A percentile compares a stretch with the other conserved stretches of the same genome.
Conservation (phyloP, 2,888 invertebrate species). For the Ectemnius cavifrons region DNA sequence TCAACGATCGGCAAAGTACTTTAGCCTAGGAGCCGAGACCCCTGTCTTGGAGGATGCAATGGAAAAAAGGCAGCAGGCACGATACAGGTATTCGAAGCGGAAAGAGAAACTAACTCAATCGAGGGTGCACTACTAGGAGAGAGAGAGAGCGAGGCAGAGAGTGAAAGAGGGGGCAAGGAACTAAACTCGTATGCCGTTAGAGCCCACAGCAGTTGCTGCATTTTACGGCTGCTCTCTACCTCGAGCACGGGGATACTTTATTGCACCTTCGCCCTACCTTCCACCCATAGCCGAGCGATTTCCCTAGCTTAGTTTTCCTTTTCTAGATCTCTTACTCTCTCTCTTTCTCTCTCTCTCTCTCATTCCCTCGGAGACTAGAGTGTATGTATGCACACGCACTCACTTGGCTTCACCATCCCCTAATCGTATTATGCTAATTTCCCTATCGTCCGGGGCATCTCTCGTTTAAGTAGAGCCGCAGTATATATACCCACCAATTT, state of each 20-base stretch:
- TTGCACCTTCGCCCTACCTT: conserved; percentile 38
- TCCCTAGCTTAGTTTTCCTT: conserved; percentile 10
- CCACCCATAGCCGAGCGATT: not conserved
- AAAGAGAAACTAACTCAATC: not conserved
- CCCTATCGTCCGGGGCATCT: conserved; percentile 36
- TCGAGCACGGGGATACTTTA: conserved; percentile 51
- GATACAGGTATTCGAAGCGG: not conserved
- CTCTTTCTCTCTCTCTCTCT: not conserved
- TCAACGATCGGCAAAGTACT: conserved; percentile 48
- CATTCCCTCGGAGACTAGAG: not conserved
- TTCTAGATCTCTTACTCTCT: conserved; percentile 8
- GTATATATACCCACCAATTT: conserved; percentile 14
- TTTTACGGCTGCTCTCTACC: conserved; percentile 59
- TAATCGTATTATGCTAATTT: conserved; percentile 60
- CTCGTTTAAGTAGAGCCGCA: conserved; percentile 24
- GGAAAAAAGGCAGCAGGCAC: conserved; percentile 14
- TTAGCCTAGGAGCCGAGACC: conserved; percentile 38
- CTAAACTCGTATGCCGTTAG: conserved; percentile 52
- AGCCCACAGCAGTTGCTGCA: conserved; percentile 47
- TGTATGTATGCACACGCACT: conserved; percentile 48
- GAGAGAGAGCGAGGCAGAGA: not conserved
- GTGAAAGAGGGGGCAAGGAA: conserved; percentile 20
- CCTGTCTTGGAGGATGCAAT: too few relatives aligned
- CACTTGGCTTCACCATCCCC: conserved; percentile 28
- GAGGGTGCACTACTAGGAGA: not conserved